Evolutionary conservation across 2,113 vertebrate species (phyloP).

Genomic region (Chloroceryle aenea): DNA sequence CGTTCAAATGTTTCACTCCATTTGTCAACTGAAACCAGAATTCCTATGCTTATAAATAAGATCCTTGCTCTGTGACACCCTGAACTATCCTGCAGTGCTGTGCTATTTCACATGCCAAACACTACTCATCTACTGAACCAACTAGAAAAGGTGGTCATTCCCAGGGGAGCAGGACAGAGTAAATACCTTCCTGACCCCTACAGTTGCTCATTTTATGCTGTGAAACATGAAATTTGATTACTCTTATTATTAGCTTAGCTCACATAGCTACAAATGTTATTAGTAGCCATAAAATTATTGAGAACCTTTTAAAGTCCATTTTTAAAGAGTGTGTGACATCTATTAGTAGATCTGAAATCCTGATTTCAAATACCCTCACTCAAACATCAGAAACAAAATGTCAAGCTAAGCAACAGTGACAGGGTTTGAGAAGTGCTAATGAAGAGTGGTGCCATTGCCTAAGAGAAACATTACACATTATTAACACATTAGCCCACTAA

Average conservation of each 20-base stretch:
- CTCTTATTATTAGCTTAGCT: slow-evolving; percentile 72
- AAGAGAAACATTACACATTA: slow-evolving; percentile 67
- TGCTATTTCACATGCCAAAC: not conserved
- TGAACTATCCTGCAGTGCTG: not conserved
- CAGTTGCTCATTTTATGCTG: slow-evolving; percentile 63
- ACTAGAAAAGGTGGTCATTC: slow-evolving; percentile 27
- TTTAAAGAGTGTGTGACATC: slow-evolving; percentile 77
- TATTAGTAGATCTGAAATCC: slow-evolving; percentile 63
- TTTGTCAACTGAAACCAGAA: not conserved
- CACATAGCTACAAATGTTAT: slow-evolving; percentile 72
- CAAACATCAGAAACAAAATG: slow-evolving; percentile 59
- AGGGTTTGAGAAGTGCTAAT: slow-evolving; percentile 67
- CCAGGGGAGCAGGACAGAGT: slow-evolving; percentile 51
- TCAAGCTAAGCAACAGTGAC: slow-evolving; percentile 47
- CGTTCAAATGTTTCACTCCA: fast-evolving
- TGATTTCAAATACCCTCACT: slow-evolving; percentile 59
- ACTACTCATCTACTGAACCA: not conserved
- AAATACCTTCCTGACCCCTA: slow-evolving; percentile 57
- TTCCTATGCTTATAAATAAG: not conserved
- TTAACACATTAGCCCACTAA: slow-evolving; percentile 72
- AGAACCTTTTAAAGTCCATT: slow-evolving; percentile 73
- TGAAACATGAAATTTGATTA: slow-evolving; percentile 68
- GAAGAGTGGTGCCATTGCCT: slow-evolving; percentile 68
- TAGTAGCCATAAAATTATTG: slow-evolving; percentile 68
- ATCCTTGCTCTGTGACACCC: not conserved